Conservation (phyloP, 2,797 vertebrate species). For the Selene dorsalis region DNA sequence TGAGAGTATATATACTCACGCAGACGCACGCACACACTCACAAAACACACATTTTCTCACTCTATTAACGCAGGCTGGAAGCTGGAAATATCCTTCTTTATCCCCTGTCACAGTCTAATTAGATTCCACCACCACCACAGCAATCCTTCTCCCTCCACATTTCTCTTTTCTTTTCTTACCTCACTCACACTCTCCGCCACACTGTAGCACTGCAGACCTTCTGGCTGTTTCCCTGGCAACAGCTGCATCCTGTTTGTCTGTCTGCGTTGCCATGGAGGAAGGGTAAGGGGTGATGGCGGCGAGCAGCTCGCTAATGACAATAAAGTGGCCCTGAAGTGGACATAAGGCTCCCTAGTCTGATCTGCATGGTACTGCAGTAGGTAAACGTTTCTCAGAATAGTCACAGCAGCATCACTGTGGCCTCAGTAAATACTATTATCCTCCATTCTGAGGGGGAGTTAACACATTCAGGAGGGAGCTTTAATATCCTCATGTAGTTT, state of each 20-base stretch:
- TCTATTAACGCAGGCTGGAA: slow-evolving; percentile 38
- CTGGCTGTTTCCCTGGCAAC: slow-evolving; percentile 85
- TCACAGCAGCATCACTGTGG: neutral
- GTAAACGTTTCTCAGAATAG: slow-evolving; percentile 38
- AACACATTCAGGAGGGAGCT: slow-evolving; percentile 23
- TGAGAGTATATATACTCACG: slow-evolving; percentile 39
- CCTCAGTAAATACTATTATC: neutral
- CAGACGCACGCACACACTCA: neutral
- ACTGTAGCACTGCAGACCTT: slow-evolving; percentile 68
- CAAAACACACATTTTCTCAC: slow-evolving; percentile 56
- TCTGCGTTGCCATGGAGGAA: slow-evolving; percentile 72
- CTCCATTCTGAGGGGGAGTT: slow-evolving; percentile 13
- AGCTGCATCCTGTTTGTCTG: slow-evolving; percentile 87
- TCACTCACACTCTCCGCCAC: slow-evolving; percentile 73
- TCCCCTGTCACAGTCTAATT: slow-evolving; percentile 76
- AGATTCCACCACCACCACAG: slow-evolving; percentile 76
- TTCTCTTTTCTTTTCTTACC: slow-evolving; percentile 74
- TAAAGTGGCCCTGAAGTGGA: slow-evolving; percentile 54
- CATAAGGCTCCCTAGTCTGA: slow-evolving; percentile 19
- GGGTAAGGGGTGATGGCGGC: slow-evolving; percentile 25
- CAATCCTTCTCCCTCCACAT: slow-evolving; percentile 59
- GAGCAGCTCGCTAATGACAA: slow-evolving; percentile 36
- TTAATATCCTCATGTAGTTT: neutral
- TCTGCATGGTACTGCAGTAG: neutral
- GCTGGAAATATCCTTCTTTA: slow-evolving; percentile 64